Evolutionary conservation across 2,888 invertebrate genomes (phyloP).

Genomic region (Agrilus mali): DNA sequence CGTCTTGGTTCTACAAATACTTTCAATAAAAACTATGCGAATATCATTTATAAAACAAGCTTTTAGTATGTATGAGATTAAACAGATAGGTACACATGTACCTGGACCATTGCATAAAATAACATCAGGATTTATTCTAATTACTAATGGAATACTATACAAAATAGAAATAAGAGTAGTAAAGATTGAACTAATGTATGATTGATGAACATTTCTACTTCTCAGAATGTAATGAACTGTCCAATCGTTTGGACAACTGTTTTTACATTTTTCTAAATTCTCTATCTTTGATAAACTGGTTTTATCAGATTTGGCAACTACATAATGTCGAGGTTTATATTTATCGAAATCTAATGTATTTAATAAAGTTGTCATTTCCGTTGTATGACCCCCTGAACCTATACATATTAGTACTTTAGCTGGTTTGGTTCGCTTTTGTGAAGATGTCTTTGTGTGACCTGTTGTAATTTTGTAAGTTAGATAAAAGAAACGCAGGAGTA

Average conservation of each 20-base stretch:
- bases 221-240: conserved; percentile 56
- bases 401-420: conserved; percentile 49
- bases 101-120: conserved; percentile 93
- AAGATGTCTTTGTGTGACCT: conserved; percentile 22
- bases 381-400: conserved; percentile 85
- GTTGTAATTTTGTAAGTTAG: conserved; percentile 30
- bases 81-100: conserved; percentile 86
- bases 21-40: conserved; percentile 85
- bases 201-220: conserved; percentile 79
- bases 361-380: conserved; percentile 77
- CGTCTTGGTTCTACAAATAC: conserved; percentile 82
- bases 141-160: conserved; percentile 54
- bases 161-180: conserved; percentile 66
- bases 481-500: conserved; percentile 25
- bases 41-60: conserved; percentile 51
- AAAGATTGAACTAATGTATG: conserved; percentile 63
- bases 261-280: conserved; percentile 32
- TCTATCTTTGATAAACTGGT: conserved; percentile 61
- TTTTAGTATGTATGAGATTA: conserved; percentile 62
- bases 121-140: conserved; percentile 61
- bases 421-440: conserved; percentile 19
- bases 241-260: conserved; percentile 27
- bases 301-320: conserved; percentile 65
- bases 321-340: conserved; percentile 64
- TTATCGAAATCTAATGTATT: conserved; percentile 45